These are phyloP conservation scores for Hydriomena furcata DNA, from an alignment of 2,888 invertebrate species.

Conservation along the genomic window DNA sequence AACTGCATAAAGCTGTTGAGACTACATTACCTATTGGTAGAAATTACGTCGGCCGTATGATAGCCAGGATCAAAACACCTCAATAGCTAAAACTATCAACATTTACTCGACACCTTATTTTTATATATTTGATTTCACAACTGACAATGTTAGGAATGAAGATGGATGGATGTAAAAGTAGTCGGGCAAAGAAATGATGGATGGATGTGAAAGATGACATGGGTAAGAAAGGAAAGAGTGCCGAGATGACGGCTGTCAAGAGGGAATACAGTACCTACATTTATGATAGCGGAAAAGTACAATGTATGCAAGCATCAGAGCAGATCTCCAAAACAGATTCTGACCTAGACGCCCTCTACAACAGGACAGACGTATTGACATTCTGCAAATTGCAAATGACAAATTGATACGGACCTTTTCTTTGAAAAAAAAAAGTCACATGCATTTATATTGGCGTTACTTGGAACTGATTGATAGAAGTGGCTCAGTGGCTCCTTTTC, in stretches of 20 bases:
- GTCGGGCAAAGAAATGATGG: too few species aligned
- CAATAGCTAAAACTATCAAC: too few species aligned
- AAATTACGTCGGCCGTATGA: too few species aligned
- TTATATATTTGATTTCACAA: neutral
- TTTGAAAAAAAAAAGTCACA: slow-evolving; percentile 45
- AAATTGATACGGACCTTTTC: slow-evolving; percentile 72
- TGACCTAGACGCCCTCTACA: slow-evolving; percentile 23
- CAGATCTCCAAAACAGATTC: slow-evolving; percentile 16
- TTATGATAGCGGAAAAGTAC: slow-evolving; percentile 14
- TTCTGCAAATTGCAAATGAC: slow-evolving; percentile 80
- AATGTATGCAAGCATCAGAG: slow-evolving; percentile 10
- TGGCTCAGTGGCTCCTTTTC: slow-evolving; percentile 41
- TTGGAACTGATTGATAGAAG: slow-evolving; percentile 55
- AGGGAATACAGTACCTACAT: too few species aligned
- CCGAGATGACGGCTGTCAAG: too few species aligned
- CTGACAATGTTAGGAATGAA: too few species aligned
- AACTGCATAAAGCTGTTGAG: too few species aligned
- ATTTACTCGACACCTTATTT: too few species aligned
- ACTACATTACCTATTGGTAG: neutral
- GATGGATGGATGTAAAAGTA: too few species aligned
- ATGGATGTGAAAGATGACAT: too few species aligned
- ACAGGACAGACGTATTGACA: slow-evolving; percentile 68
- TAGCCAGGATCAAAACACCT: too few species aligned
- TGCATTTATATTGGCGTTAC: slow-evolving; percentile 48
- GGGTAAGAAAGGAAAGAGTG: too few species aligned